Conservation (phyloP, 2,113 vertebrate genomes). For the Bambusicola thoracicus region DNA sequence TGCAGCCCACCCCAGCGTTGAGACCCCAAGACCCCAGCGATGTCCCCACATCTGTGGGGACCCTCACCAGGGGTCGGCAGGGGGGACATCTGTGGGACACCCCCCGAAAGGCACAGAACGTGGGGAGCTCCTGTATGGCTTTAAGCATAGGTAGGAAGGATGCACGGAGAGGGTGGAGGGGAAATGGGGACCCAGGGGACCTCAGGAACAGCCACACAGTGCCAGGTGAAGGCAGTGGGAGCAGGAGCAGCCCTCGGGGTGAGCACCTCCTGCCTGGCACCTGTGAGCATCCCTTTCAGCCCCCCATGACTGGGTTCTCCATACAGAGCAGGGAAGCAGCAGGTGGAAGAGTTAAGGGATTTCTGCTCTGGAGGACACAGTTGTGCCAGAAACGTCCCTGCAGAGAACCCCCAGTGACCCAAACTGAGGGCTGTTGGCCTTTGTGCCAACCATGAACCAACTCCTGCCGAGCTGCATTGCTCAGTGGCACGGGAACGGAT, state of each 20-base stretch:
- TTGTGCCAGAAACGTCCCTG: background rate
- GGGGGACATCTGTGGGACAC: background rate
- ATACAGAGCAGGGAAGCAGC: background rate
- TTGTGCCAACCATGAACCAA: background rate
- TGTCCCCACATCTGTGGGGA: background rate
- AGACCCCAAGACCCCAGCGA: background rate
- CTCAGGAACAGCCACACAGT: rapidly evolving
- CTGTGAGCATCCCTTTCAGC: background rate
- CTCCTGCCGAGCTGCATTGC: background rate
- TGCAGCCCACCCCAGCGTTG: background rate
- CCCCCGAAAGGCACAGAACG: background rate
- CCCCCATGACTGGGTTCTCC: background rate
- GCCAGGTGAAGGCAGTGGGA: background rate
- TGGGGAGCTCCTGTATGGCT: background rate
- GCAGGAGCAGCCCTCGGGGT: background rate
- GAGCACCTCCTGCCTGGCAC: background rate
- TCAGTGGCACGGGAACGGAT: background rate
- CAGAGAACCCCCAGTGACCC: background rate
- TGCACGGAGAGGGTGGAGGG: background rate
- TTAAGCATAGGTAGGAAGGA: background rate
- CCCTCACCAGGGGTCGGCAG: background rate
- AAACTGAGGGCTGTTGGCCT: background rate
- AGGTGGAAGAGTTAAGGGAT: background rate
- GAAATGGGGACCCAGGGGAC: background rate
- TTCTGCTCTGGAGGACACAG: background rate